Conservation (phyloP, 2,113 vertebrate species). For the Heloderma charlesbogerti region DNA sequence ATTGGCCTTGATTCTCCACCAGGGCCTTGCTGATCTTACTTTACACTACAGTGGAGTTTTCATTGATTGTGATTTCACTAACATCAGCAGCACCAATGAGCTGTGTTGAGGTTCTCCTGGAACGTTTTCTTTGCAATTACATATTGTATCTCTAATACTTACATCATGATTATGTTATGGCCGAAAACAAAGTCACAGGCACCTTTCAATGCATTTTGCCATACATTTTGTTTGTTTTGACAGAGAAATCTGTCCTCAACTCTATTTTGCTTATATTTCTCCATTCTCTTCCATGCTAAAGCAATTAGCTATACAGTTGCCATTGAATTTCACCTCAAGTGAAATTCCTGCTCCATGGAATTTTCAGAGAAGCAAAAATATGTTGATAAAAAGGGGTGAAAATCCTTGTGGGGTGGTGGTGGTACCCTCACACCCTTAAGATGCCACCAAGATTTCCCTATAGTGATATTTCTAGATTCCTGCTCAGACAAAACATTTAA, state of each 20-base stretch:
- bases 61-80: too few species aligned
- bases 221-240: background rate
- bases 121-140: slow-evolving; percentile 2
- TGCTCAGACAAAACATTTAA: background rate
- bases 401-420: too few species aligned
- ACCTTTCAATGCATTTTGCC: background rate
- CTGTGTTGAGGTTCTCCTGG: background rate
- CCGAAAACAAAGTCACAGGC: background rate
- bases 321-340: background rate
- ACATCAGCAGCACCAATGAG: too few species aligned
- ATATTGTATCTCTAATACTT: background rate
- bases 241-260: background rate
- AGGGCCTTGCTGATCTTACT: slow-evolving; percentile 21
- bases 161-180: background rate
- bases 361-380: background rate
- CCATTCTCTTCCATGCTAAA: background rate
- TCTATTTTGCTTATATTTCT: background rate
- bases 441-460: background rate
- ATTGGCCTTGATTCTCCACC: slow-evolving; percentile 6
- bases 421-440: background rate
- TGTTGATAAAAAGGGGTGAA: background rate
- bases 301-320: background rate
- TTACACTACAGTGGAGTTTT: background rate
- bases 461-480: background rate
- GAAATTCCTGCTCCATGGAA: background rate